Conservation (phyloP, 2,113 vertebrate genomes). For the Rhinolophus ferrumequinum region DNA sequence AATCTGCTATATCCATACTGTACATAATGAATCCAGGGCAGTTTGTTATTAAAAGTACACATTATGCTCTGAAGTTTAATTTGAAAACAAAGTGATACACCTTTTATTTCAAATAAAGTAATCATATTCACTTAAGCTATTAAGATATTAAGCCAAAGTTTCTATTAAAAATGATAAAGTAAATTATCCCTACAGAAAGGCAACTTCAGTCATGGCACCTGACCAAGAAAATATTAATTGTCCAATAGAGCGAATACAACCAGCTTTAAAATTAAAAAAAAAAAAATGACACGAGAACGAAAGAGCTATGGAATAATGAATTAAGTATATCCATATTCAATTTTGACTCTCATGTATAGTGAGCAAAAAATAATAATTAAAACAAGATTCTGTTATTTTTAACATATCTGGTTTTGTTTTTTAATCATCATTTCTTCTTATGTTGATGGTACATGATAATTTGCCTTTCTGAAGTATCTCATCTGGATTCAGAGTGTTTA, state of each 20-base stretch:
- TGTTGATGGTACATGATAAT: not conserved
- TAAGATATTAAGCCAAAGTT: not conserved
- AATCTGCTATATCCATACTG: not conserved
- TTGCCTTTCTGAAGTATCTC: not conserved
- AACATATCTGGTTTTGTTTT: not conserved
- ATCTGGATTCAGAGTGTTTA: not conserved
- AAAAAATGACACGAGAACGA: not conserved
- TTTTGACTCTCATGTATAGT: not conserved
- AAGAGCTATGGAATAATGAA: not conserved
- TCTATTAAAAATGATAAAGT: constrained; percentile 39
- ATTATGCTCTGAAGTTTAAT: not conserved
- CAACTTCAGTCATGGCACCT: not conserved
- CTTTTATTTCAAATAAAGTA: constrained; percentile 27
- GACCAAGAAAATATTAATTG: constrained; percentile 41
- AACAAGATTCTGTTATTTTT: not conserved
- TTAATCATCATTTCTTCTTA: not conserved
- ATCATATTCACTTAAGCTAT: not conserved
- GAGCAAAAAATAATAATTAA: not conserved
- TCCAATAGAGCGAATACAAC: not conserved
- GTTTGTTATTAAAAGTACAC: not conserved
- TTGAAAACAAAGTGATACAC: constrained; percentile 37
- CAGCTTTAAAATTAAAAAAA: constrained; percentile 43
- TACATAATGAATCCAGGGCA: not conserved
- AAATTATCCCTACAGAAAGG: not conserved
- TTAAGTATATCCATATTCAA: not conserved